Evolutionary conservation across 2,797 vertebrate genomes (phyloP).

Genomic region (Tolypeutes matacus): DNA sequence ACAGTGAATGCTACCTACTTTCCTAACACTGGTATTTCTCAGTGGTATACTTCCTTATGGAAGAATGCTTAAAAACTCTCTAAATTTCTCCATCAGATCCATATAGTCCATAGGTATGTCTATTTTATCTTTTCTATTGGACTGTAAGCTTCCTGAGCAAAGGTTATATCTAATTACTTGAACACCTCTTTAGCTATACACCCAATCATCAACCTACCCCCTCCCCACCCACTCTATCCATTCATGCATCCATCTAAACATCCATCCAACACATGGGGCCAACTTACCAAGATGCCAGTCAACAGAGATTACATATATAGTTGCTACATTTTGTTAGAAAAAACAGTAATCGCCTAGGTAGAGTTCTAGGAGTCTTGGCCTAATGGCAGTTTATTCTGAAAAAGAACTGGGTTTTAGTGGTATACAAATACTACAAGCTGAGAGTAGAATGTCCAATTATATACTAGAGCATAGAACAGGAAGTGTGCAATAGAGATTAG

Average conservation of each 20-base stretch:
- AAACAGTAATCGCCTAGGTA: not conserved
- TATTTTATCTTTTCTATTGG: not conserved
- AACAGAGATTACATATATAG: not conserved
- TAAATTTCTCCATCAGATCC: not conserved
- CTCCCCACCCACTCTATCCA: not conserved
- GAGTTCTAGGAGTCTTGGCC: not conserved
- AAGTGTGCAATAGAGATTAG: not conserved
- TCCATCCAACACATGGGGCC: not conserved
- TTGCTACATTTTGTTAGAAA: constrained; percentile 7
- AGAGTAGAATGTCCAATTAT: not conserved
- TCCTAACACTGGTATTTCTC: not conserved
- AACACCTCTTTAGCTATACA: not conserved
- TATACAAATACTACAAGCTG: not conserved
- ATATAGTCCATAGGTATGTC: not conserved
- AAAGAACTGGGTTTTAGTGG: not conserved
- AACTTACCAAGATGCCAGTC: not conserved
- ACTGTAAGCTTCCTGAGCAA: not conserved
- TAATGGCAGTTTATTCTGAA: not conserved
- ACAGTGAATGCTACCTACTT: not conserved
- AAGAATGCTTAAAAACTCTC: not conserved
- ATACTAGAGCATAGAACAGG: not conserved
- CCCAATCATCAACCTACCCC: not conserved
- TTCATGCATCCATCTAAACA: not conserved
- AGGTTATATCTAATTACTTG: not conserved
- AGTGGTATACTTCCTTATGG: not conserved